Conservation (phyloP, 2,888 invertebrate species). For the Cylloceria caligata region DNA sequence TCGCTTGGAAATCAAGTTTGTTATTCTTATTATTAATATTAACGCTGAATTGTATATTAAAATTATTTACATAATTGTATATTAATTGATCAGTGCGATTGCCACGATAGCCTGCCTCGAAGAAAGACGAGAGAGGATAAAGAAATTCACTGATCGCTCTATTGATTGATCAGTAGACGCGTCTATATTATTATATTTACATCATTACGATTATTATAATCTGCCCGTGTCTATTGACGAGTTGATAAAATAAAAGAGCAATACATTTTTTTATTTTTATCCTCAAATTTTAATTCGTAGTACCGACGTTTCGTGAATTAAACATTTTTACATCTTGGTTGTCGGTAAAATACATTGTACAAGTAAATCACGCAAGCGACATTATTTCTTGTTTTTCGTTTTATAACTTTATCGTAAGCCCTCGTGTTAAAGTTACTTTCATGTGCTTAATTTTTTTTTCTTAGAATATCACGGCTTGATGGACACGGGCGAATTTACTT, state of each 20-base stretch:
- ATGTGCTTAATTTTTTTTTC: neutral
- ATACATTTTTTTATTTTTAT: constrained; percentile 19
- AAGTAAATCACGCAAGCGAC: constrained; percentile 54
- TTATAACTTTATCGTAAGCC: neutral
- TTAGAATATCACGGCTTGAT: constrained; percentile 2
- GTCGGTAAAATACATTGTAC: constrained; percentile 12
- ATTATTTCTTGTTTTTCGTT: constrained; percentile 39
- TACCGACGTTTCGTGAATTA: constrained; percentile 7
- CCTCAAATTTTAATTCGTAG: constrained; percentile 5
- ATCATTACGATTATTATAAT: constrained; percentile 60
- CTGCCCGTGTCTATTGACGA: constrained; percentile 57
- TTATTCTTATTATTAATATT: constrained; percentile 65
- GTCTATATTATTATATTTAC: constrained; percentile 56
- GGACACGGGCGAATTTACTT: constrained; percentile 48
- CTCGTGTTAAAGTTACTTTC: constrained; percentile 17
- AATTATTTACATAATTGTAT: constrained; percentile 63
- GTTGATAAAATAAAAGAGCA: constrained; percentile 1
- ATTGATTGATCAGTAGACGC: constrained; percentile 51
- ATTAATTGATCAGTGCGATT: constrained; percentile 47
- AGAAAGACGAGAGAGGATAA: neutral
- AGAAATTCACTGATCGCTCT: constrained; percentile 46
- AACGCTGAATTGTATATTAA: constrained; percentile 67
- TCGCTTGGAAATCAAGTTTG: constrained; percentile 57
- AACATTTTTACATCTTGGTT: constrained; percentile 6
- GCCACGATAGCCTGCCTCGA: constrained; percentile 4